Conservation (phyloP, 2,797 vertebrate species). For the Pangasius krempfi region DNA sequence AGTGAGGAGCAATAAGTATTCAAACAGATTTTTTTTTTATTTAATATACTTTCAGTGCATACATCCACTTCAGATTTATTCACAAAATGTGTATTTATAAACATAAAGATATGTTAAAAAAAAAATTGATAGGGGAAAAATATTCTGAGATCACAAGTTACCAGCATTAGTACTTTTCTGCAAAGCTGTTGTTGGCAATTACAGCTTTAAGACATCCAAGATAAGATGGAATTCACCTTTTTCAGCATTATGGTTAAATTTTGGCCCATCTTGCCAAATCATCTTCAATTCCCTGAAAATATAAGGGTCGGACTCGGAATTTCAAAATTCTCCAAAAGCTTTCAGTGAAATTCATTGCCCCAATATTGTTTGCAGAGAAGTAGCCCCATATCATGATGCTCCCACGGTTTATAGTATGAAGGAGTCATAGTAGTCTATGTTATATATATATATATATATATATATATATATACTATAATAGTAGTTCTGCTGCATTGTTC, state of each 20-base stretch:
- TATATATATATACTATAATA: neutral
- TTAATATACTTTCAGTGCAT: neutral
- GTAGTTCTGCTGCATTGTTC: conserved; percentile 24
- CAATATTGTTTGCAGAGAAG: neutral
- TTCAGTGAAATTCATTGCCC: neutral
- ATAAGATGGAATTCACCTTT: neutral
- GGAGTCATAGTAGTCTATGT: neutral
- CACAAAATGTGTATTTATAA: neutral
- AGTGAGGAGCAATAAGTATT: neutral
- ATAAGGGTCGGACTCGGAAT: neutral
- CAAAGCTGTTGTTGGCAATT: neutral
- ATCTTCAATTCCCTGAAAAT: neutral
- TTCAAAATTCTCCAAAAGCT: neutral
- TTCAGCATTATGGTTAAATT: neutral
- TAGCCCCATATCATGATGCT: neutral
- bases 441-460: no score
- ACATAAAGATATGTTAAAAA: neutral
- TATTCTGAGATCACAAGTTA: neutral
- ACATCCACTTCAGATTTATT: neutral
- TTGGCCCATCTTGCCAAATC: neutral
- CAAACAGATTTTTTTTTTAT: neutral
- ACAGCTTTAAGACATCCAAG: neutral
- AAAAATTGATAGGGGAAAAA: neutral
- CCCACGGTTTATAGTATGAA: neutral
- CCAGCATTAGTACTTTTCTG: neutral